Conservation (phyloP, 1,140 invertebrate species). For the Listronotus oregonensis region DNA sequence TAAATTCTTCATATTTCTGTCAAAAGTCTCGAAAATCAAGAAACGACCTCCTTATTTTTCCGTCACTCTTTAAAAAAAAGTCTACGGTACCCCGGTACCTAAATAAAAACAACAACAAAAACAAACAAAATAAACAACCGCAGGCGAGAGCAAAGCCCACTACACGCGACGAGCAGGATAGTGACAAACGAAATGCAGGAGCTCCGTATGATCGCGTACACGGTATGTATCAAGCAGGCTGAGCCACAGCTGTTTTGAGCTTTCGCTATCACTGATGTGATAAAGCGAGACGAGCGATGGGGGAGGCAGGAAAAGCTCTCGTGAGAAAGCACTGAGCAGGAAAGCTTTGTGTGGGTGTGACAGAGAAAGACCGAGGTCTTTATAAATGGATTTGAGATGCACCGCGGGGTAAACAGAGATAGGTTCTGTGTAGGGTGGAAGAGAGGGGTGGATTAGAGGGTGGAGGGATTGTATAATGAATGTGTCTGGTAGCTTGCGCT, state of each 20-base stretch:
- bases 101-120: too few species aligned
- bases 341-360: not conserved
- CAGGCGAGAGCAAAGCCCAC: conserved; percentile 2
- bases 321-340: conserved; percentile 6
- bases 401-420: not conserved
- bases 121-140: too few species aligned
- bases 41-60: too few species aligned
- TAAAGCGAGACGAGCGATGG: conserved; percentile 12
- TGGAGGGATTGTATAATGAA: not conserved
- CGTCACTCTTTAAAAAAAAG: too few species aligned
- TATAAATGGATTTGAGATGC: not conserved
- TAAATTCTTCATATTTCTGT: too few species aligned
- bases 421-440: not conserved
- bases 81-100: too few species aligned
- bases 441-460: not conserved
- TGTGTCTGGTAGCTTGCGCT: conserved; percentile 6
- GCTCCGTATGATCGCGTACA: not conserved
- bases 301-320: conserved; percentile 17
- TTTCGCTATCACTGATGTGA: conserved; percentile 19
- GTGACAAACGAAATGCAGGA: conserved; percentile 15
- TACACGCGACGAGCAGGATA: conserved; percentile 15
- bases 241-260: conserved; percentile 15
- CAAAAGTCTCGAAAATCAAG: too few species aligned
- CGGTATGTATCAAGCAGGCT: conserved; percentile 17
- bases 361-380: not conserved